phyloP scores from a whole-genome alignment of 1,140 invertebrate species.

The Sycophaga agraensis region DNA sequence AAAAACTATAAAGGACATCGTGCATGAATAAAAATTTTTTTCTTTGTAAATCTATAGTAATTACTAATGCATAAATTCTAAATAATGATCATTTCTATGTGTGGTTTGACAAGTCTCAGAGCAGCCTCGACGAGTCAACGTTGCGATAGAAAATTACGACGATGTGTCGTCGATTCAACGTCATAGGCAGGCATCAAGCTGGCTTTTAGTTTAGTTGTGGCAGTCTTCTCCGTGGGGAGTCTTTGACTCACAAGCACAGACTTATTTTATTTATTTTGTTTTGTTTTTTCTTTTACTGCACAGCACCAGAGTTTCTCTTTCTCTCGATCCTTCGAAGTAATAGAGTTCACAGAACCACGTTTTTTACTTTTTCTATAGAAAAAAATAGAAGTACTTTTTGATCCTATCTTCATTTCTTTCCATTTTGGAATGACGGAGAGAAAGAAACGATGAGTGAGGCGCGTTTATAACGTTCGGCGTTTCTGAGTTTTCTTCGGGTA shows the following conservation, averaged over 20 bases:
- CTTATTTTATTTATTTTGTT: constrained; percentile 32
- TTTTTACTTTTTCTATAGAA: constrained; percentile 30
- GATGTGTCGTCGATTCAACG: constrained; percentile 22
- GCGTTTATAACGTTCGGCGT: constrained; percentile 9
- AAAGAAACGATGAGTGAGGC: constrained; percentile 19
- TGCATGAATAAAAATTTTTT: constrained; percentile 21
- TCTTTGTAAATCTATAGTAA: constrained; percentile 9
- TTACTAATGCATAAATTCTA: constrained; percentile 20
- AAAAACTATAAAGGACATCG: constrained; percentile 1
- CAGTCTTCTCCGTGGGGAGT: constrained; percentile 42
- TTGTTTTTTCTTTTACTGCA: constrained; percentile 28
- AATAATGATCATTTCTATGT: constrained; percentile 16
- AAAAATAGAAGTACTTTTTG: constrained; percentile 30
- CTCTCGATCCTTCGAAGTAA: constrained; percentile 26
- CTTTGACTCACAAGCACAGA: constrained; percentile 35
- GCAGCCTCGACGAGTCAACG: constrained; percentile 29
- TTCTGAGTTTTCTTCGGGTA: constrained; percentile 14
- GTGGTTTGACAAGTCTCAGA: constrained; percentile 24
- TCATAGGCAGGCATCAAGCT: constrained; percentile 58
- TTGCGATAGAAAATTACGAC: constrained; percentile 32
- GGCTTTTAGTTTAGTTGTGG: constrained; percentile 39
- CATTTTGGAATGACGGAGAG: constrained; percentile 28
- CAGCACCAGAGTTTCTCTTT: constrained; percentile 27
- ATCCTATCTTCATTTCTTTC: constrained; percentile 26
- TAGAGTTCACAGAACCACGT: constrained; percentile 31